Percentiles rank a stretch among this genome's conserved stretches.
Conservation (phyloP, 2,113 vertebrate genomes). For the Tiliqua scincoides region DNA sequence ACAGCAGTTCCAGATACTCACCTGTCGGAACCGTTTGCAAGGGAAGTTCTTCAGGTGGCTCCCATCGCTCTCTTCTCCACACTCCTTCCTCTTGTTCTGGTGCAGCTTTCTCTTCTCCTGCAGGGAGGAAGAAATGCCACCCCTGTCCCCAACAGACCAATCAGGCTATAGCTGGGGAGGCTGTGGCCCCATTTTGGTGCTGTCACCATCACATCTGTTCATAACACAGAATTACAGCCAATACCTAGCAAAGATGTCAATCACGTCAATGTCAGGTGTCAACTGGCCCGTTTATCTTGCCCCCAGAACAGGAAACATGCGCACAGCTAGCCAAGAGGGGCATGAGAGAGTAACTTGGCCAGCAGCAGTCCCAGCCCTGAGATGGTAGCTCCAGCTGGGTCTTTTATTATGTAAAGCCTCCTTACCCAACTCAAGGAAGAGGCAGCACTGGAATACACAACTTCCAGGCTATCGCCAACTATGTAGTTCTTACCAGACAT, state of each 20-base stretch:
- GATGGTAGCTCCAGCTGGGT: not conserved
- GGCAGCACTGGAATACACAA: not conserved
- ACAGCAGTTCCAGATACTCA: constrained; percentile 28
- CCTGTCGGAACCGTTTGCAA: constrained; percentile 89
- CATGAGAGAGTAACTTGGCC: not conserved
- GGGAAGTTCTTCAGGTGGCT: constrained; percentile 78
- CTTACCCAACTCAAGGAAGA: not conserved
- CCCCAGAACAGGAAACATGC: not conserved
- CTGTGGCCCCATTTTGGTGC: not conserved
- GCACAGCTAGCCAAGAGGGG: not conserved
- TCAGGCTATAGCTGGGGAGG: not conserved
- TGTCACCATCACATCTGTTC: not conserved
- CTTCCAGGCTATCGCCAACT: not conserved
- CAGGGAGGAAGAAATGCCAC: constrained; percentile 69
- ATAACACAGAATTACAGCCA: not conserved
- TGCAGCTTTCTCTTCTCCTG: constrained; percentile 80
- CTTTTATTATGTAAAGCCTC: not conserved
- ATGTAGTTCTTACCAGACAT: not conserved
- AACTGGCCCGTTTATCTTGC: not conserved
- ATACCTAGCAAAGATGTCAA: not conserved
- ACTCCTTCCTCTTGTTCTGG: constrained; percentile 88
- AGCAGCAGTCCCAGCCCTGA: not conserved
- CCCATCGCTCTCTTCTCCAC: constrained; percentile 54
- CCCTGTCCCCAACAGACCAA: constrained; percentile 59
- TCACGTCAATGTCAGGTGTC: too few relatives aligned